Evolutionary conservation across 2,113 vertebrate species (phyloP).

Genomic region (Butorides virescens): DNA sequence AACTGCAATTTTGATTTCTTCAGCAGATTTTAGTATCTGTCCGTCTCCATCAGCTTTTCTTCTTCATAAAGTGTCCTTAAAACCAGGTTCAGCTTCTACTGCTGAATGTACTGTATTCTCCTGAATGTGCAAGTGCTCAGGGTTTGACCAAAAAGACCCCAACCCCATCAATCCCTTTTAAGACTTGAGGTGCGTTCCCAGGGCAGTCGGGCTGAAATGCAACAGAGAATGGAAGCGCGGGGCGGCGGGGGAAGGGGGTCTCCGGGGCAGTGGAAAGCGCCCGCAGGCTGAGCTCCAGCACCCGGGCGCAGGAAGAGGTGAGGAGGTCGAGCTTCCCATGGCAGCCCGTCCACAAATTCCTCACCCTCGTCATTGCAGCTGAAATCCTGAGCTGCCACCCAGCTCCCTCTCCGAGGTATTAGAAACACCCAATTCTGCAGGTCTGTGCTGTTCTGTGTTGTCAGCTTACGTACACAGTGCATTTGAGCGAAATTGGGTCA

Average conservation of each 20-base stretch:
- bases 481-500: not conserved
- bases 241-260: no score
- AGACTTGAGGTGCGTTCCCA: not conserved
- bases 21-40: not conserved
- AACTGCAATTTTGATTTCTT: not conserved
- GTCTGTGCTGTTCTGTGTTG: not conserved
- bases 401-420: not conserved
- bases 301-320: fast-evolving
- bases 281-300: not conserved
- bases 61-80: not conserved
- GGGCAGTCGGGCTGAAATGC: not conserved
- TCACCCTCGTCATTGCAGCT: not conserved
- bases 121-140: not conserved
- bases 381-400: not conserved
- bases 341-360: not conserved
- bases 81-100: not conserved
- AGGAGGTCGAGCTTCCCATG: not conserved
- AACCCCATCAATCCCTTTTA: not conserved
- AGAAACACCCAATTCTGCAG: not conserved
- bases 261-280: no score
- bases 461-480: fast-evolving
- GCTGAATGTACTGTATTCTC: not conserved
- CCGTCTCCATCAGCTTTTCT: not conserved
- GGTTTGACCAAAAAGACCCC: not conserved
- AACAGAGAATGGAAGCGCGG: not conserved